These are phyloP conservation scores for Pelodiscus sinensis DNA, from an alignment of 2,113 vertebrate species.

Conservation along the genomic window DNA sequence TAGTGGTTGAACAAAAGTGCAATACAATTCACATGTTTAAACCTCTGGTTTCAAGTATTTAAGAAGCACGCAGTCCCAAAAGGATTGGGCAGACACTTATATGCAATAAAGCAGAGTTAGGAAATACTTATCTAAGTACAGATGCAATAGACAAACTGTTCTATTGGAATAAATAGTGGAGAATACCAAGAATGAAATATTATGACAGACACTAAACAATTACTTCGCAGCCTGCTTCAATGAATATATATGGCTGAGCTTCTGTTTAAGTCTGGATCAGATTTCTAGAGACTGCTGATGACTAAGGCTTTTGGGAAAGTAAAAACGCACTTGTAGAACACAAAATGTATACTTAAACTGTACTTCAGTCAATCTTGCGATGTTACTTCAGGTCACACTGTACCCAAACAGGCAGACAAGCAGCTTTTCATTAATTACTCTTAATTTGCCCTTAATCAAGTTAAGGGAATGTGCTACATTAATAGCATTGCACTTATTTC, in stretches of 20 bases:
- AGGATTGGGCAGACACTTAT: neutral
- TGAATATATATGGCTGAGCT: neutral
- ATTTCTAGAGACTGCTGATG: neutral
- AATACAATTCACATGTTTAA: neutral
- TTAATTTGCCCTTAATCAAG: neutral
- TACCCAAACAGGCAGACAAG: neutral
- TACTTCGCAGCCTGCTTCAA: neutral
- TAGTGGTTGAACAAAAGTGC: neutral
- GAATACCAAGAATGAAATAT: neutral
- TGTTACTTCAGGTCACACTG: neutral
- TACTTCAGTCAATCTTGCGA: neutral
- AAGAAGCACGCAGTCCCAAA: neutral
- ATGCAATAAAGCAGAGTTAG: neutral
- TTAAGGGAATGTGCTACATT: neutral
- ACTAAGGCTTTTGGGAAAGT: neutral
- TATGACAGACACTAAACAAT: neutral
- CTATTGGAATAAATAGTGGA: constrained; percentile 20
- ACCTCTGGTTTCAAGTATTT: neutral
- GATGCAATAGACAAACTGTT: constrained; percentile 28
- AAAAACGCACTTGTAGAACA: neutral
- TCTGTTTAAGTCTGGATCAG: neutral
- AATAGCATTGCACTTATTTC: neutral
- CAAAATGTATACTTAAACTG: neutral
- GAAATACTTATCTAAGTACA: neutral
- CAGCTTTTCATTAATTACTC: neutral